A percentile compares a stretch with the other conserved stretches of the same genome.
These are phyloP conservation scores for Cepaea nemoralis DNA, from an alignment of 1,140 invertebrate species.

Conservation along the genomic window DNA sequence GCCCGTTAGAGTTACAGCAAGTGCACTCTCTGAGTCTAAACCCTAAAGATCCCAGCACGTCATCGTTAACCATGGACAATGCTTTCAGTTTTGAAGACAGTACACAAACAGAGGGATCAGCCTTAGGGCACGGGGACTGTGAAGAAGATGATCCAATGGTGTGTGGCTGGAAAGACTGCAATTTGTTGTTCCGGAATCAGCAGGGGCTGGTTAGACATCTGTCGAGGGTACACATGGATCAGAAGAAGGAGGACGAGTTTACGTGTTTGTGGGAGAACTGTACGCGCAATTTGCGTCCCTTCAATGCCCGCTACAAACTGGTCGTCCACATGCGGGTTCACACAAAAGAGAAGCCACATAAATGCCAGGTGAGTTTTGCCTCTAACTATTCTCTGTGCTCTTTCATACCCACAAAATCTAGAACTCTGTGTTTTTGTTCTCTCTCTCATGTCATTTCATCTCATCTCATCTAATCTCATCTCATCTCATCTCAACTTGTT, in stretches of 20 bases:
- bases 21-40: not conserved
- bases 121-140: constrained; percentile 54
- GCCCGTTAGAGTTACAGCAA: no score
- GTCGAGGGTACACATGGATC: constrained; percentile 90
- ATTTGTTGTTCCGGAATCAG: constrained; percentile 82
- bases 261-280: constrained; percentile 94
- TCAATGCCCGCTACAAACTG: constrained; percentile 96
- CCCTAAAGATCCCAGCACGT: not conserved
- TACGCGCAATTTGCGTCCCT: constrained; percentile 85
- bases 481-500: no score
- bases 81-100: not conserved
- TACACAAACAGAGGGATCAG: constrained; percentile 27
- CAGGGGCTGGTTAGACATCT: constrained; percentile 89
- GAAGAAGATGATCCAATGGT: constrained; percentile 61
- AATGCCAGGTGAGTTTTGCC: constrained; percentile 85
- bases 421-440: no score
- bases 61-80: not conserved
- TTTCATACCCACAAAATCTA: no score
- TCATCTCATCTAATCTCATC: not conserved
- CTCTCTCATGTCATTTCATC: not conserved
- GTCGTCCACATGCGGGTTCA: constrained; percentile 97
- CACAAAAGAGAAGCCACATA: constrained; percentile 94
- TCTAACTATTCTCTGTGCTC: not conserved
- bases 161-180: constrained; percentile 90
- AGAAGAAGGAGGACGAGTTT: constrained; percentile 87